Evolutionary conservation across 2,797 vertebrate species (phyloP), one percentile per base, ranked within the genome.

Genomic region (Oceanodroma leucorhoa): DNA sequence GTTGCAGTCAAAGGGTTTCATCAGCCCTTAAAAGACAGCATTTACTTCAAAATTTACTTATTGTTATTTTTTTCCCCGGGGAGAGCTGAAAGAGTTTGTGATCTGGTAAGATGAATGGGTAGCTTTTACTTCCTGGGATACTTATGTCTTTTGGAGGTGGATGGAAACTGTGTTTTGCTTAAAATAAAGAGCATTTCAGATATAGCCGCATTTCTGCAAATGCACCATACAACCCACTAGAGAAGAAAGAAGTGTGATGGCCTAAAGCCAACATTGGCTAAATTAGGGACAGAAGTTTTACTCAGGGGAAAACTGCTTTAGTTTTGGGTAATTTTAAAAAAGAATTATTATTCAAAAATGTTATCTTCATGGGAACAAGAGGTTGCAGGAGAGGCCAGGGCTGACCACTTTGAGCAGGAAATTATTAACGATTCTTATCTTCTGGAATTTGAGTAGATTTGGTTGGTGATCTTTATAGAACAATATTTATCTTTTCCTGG

Each of bases 361-460:
- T 93, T 96, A 87, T 91, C 87, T 97, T 97, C 95, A 94, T 97
- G 96, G 93, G 97, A 97, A 97, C 87, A 93, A 78, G 96, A 93
- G 84, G 85, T 94, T 96, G 89, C 91, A 96, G 76, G 53, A 96
- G 91, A 96, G 95, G 93, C 96, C 95, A 97, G 79, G 88, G 90
- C 82, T 78, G 85, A 83, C 76, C 87, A 92, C 80, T 96, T 69
- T 71, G 83, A 90, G 89, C 90, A 94, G 92, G 93, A 97, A 97
- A 96, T 97, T 97, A 98, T 97, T 98, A 97, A 97, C 87, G 43
- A 95, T 95, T 85, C 96, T 97, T 98, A 97, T 98, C 97, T 97
- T 95, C 79, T 96, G 96, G 96, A 97, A 97, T 95, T 95, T 91
- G 94, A 97, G 87, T 96, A 95, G 95, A 96, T 96, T 94, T 96